A percentile compares a stretch with the other conserved stretches of the same genome.
phyloP scores from a whole-genome alignment of 1,140 invertebrate species.

The Archivesica marissinica region DNA sequence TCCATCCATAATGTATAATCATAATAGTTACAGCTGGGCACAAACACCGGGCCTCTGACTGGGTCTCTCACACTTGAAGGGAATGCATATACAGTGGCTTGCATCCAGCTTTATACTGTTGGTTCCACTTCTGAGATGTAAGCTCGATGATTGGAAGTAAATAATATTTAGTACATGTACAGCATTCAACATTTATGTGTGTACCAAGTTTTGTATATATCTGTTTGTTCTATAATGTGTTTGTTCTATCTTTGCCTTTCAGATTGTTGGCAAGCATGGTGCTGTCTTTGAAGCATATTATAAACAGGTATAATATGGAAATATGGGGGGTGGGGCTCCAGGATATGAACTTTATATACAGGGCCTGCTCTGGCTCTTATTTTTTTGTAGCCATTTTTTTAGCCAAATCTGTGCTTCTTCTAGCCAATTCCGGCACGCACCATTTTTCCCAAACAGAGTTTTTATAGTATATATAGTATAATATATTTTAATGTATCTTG shows the following conservation, averaged over 20 bases:
- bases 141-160: background rate
- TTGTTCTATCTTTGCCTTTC: conserved; percentile 51
- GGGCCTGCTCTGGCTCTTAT: background rate
- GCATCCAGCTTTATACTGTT: background rate
- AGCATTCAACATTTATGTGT: background rate
- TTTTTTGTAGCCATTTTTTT: background rate
- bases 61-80: background rate
- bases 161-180: background rate
- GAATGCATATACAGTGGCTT: background rate
- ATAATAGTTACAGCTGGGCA: too few relatives aligned
- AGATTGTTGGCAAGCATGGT: conserved; percentile 79
- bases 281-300: conserved; percentile 79
- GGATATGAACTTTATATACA: background rate
- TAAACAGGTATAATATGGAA: conserved; percentile 70
- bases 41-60: too few relatives aligned
- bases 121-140: background rate
- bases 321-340: background rate
- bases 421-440: background rate
- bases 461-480: background rate
- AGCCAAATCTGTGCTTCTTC: background rate
- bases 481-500: background rate
- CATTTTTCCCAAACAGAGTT: background rate
- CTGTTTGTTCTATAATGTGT: background rate
- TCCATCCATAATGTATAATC: too few relatives aligned
- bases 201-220: background rate